Base-by-base conservation (phyloP, 2,113 vertebrate genomes). In the Ifrita kowaldi region DNA sequence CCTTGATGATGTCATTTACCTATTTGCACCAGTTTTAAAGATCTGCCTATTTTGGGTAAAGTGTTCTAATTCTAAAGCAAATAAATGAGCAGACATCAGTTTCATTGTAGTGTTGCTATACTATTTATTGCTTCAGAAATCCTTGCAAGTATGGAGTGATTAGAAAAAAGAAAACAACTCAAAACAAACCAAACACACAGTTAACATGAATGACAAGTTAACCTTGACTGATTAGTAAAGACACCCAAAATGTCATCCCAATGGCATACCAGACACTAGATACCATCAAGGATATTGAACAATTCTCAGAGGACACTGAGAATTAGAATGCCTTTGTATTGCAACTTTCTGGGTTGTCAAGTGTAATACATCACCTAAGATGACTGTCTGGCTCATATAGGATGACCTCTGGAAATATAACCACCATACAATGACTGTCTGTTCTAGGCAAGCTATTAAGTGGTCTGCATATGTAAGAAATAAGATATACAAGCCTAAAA, bases 391-490 rank as follows among this genome's bases (percentile, higher is more conserved):
- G 62, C 35, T 97, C n/a, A 69, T 75, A 89, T 10, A 87, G 55
- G 87, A 96, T 96, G 80, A 91, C 71, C 83, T 97, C 94, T 94
- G 65, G 86, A 97, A 96, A 95, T 88, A 80, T 28, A 83, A 95
- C 63, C 92, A 86, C 71, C 87, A 87, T 33, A 82, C 86, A 95
- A 83, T 93, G 75, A 89, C 74, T 97, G 92, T 91, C 89, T 96
- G 69, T 88, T 95, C 92, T 47, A 91, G 80, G 68, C 86, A 68
- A 92, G 24, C 83, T 96, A 89, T 96, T 95, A 96, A 97, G 84
- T 90, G 85, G 64, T 78, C 85, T 89, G 91, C 83, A 97, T 84
- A 90, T 95, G 94, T 87, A 97, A 97, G 96, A 86, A 97, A 90
- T 93, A 96, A 96, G 79, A 95, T 67, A 75, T 16, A 96, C 87